Percentiles rank a stretch among this genome's conserved stretches.
phyloP scores from a whole-genome alignment of 2,888 invertebrate genomes.

The Synergus itoensis region DNA sequence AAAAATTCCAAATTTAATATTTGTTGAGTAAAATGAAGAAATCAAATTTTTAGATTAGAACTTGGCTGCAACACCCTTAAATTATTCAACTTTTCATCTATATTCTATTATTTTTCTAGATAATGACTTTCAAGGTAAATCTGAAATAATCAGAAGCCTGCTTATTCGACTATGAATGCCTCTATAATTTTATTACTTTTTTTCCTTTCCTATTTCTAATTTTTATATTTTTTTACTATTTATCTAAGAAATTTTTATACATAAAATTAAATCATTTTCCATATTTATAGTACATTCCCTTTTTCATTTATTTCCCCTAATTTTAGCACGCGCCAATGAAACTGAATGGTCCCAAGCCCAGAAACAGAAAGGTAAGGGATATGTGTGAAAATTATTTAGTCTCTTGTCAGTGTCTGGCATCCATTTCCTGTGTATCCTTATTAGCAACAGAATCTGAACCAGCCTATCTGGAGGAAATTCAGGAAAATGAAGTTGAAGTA shows the following conservation, averaged over 20 bases:
- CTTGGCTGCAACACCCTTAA: too few relatives aligned
- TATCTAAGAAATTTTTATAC: background rate
- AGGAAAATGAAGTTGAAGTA: constrained; percentile 49
- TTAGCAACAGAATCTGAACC: constrained; percentile 53
- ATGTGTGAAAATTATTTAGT: constrained; percentile 27
- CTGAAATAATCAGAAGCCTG: background rate
- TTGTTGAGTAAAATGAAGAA: too few relatives aligned
- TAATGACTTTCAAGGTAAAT: background rate
- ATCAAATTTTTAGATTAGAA: too few relatives aligned
- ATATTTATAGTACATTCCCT: background rate
- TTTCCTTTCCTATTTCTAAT: background rate
- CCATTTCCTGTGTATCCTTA: constrained; percentile 53
- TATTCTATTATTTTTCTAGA: background rate
- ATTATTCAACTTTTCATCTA: background rate
- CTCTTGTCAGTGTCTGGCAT: constrained; percentile 33
- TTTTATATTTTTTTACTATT: background rate
- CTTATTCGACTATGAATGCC: background rate
- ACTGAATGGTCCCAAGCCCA: constrained; percentile 54
- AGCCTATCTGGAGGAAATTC: constrained; percentile 46
- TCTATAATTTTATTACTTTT: background rate
- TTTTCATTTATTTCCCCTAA: constrained; percentile 47
- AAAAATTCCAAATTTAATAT: too few relatives aligned
- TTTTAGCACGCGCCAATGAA: constrained; percentile 73
- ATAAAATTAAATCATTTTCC: background rate
- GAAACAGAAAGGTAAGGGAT: constrained; percentile 60